Conservation (phyloP, 2,888 invertebrate genomes). For the Cephus pygmeus region DNA sequence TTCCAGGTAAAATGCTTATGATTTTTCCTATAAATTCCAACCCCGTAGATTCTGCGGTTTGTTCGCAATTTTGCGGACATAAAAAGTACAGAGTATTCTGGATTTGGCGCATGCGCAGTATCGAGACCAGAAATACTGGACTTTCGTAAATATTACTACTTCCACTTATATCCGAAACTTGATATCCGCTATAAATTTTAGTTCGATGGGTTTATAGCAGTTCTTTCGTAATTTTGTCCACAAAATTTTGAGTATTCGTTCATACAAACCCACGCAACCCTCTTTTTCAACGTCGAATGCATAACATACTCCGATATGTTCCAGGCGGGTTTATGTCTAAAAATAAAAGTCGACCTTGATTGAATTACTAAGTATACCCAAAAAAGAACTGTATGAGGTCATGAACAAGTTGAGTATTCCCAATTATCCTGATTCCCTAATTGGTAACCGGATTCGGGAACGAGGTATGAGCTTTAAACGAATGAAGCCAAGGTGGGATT, state of each 20-base stretch:
- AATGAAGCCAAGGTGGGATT: not conserved
- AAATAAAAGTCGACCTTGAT: not conserved
- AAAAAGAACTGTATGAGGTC: not conserved
- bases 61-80: not conserved
- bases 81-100: not conserved
- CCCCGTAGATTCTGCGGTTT: not conserved
- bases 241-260: not conserved
- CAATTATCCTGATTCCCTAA: not conserved
- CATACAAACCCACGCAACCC: not conserved
- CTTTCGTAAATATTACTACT: not conserved
- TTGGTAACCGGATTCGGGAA: not conserved
- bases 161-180: not conserved
- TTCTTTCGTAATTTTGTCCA: not conserved
- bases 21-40: not conserved
- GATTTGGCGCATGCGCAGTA: not conserved
- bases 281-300: not conserved
- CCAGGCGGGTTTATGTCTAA: not conserved
- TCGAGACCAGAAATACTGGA: not conserved
- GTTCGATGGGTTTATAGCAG: not conserved
- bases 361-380: not conserved
- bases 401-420: not conserved
- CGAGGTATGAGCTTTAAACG: not conserved
- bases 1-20: not conserved
- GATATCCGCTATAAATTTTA: not conserved
- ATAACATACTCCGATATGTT: not conserved